Percentiles rank a stretch among this genome's conserved stretches.
Conservation (phyloP, 2,113 vertebrate species). For the Gymnocephalus cernua region DNA sequence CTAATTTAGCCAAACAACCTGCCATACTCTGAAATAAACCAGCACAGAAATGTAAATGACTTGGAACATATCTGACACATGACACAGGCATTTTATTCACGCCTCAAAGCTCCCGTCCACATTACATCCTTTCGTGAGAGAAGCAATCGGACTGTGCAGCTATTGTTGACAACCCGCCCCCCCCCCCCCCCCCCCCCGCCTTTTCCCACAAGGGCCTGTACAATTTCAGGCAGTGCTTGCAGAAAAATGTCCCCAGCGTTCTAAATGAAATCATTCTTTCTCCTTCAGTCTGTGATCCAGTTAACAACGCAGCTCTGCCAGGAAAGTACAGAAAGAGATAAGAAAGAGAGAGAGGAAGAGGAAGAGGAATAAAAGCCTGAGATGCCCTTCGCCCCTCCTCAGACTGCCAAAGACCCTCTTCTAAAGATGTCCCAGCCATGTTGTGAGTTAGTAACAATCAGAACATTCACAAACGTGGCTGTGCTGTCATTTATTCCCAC, state of each 20-base stretch:
- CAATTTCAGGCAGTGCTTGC: constrained; percentile 64
- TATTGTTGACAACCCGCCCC: constrained; percentile 43
- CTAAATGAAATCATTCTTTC: constrained; percentile 75
- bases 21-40: constrained; percentile 44
- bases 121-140: constrained; percentile 69
- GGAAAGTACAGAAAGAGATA: constrained; percentile 68
- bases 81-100: constrained; percentile 69
- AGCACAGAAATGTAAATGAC: constrained; percentile 51
- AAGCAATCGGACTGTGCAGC: constrained; percentile 67
- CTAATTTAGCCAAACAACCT: constrained; percentile 9
- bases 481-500: constrained; percentile 59
- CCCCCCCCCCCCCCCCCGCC: background rate
- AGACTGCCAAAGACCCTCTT: constrained; percentile 12
- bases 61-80: constrained; percentile 70
- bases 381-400: constrained; percentile 55
- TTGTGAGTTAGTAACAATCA: constrained; percentile 69
- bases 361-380: constrained; percentile 56
- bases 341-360: constrained; percentile 60
- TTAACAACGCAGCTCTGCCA: constrained; percentile 66
- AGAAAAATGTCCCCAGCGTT: constrained; percentile 58
- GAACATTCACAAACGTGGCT: constrained; percentile 69
- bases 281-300: constrained; percentile 61
- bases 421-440: constrained; percentile 42
- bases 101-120: constrained; percentile 61
- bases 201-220: constrained; percentile 43